These are phyloP conservation scores for Cynopterus brachyotis DNA, from an alignment of 2,113 vertebrate genomes.

Conservation along the genomic window DNA sequence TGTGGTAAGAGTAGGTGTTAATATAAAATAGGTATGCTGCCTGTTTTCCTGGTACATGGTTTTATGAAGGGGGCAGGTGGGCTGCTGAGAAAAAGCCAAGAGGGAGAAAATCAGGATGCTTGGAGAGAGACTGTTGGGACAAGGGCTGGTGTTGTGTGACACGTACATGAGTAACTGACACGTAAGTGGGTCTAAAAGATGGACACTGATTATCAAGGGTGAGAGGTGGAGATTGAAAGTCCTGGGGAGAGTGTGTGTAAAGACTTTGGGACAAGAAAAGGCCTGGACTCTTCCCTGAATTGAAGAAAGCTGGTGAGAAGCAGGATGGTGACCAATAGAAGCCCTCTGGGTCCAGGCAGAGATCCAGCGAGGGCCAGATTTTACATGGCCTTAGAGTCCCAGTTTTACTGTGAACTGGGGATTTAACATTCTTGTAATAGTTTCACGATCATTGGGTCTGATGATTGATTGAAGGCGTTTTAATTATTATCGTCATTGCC, in stretches of 20 bases:
- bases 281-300: background rate
- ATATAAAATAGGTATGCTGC: background rate
- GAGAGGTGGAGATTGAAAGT: background rate
- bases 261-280: background rate
- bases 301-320: background rate
- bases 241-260: background rate
- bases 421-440: background rate
- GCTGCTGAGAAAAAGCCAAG: background rate
- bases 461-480: background rate
- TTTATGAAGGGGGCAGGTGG: background rate
- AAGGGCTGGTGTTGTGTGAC: background rate
- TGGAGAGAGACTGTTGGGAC: background rate
- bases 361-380: too few species aligned
- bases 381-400: background rate
- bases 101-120: background rate
- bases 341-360: background rate
- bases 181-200: background rate
- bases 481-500: background rate
- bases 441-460: background rate
- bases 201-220: too few species aligned
- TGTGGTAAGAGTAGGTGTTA: background rate
- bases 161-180: rapidly evolving
- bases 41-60: background rate
- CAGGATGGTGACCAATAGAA: background rate
- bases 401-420: background rate